Conservation (phyloP, 2,797 vertebrate genomes). For the Potorous gilbertii region DNA sequence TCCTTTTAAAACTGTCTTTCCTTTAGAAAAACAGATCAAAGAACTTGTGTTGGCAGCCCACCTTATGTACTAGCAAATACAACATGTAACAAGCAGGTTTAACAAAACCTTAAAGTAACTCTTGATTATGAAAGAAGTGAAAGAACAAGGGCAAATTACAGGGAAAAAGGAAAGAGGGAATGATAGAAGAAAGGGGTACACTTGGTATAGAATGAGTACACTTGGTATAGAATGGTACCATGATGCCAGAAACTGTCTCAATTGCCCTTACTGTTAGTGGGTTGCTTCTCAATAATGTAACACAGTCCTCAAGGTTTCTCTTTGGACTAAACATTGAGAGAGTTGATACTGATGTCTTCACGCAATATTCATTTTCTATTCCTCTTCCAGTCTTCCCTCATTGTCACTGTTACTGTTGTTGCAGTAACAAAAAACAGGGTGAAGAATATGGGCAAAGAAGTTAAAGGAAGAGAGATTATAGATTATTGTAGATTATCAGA, state of each 20-base stretch:
- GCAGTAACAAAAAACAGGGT: neutral
- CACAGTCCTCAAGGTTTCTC: neutral
- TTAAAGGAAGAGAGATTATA: slow-evolving; percentile 12
- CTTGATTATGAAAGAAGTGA: neutral
- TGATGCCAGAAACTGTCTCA: neutral
- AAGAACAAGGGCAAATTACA: neutral
- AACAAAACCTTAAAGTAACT: neutral
- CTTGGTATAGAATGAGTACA: neutral
- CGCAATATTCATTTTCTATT: neutral
- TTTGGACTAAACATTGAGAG: neutral
- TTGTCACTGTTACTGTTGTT: neutral
- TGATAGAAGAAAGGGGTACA: neutral
- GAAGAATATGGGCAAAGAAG: neutral
- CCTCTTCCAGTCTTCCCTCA: neutral
- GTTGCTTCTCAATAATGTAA: neutral
- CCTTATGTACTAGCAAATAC: no score
- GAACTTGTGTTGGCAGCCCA: no score
- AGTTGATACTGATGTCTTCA: neutral
- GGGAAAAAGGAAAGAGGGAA: neutral
- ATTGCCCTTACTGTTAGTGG: neutral
- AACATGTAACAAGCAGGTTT: neutral
- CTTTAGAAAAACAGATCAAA: no score
- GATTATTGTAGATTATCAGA: neutral
- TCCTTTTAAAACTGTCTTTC: no score
- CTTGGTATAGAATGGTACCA: neutral